A percentile compares a stretch with the other conserved stretches of the same genome.
These are phyloP conservation scores for Heliconius charithonia DNA, from an alignment of 2,888 invertebrate genomes.

Conservation along the genomic window DNA sequence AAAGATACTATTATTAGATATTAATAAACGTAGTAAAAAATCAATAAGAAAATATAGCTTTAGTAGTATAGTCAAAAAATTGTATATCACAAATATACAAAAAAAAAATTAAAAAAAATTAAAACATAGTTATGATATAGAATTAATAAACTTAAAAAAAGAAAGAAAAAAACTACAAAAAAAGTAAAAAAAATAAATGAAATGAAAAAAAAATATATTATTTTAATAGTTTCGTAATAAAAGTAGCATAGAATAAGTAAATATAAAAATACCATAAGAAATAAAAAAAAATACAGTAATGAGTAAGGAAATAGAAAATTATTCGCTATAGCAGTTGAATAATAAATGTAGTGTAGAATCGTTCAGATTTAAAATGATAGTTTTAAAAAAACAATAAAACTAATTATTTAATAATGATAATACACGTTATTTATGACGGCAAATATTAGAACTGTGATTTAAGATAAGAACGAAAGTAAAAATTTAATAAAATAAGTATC, in stretches of 20 bases:
- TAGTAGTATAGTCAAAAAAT: too few relatives aligned
- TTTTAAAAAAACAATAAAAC: neutral
- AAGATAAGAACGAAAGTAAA: neutral
- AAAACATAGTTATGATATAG: neutral
- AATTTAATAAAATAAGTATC: too few relatives aligned
- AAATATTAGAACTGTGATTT: conserved; percentile 1
- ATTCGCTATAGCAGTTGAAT: neutral
- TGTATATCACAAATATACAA: too few relatives aligned
- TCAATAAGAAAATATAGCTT: too few relatives aligned
- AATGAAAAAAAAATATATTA: too few relatives aligned
- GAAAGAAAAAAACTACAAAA: neutral
- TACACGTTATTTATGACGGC: neutral
- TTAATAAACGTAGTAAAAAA: too few relatives aligned
- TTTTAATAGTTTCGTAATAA: too few relatives aligned
- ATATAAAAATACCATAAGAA: neutral
- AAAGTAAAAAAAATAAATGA: too few relatives aligned
- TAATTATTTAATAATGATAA: neutral
- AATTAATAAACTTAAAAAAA: neutral
- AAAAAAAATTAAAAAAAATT: too few relatives aligned
- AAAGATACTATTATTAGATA: too few relatives aligned
- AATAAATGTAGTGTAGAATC: neutral
- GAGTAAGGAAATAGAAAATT: neutral
- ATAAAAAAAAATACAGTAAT: too few relatives aligned
- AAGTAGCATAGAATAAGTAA: neutral
- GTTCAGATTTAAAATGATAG: conserved; percentile 17